Base-by-base conservation (phyloP, 2,888 invertebrate genomes). In the Acleris literana region DNA sequence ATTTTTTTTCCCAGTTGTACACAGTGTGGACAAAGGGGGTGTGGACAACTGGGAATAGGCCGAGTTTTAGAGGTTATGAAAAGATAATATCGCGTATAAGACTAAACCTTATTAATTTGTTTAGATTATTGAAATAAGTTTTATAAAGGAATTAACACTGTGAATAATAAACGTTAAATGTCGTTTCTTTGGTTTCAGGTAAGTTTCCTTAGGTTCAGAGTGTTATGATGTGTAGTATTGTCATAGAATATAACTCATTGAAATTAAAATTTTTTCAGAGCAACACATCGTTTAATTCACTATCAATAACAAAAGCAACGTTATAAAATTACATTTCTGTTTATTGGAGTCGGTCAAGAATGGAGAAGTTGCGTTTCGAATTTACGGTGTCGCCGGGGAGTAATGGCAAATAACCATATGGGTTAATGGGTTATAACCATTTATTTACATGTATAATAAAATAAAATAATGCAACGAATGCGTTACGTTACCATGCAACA, bases 401-500 rank as follows among this genome's bases (percentile, higher is more conserved):
- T 51, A 67, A 70, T 51, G 69, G 65, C 29, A 69, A 70, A 57
- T 65, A n/a, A n/a, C n/a, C n/a, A n/a, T n/a, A n/a, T 68, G 1
- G 69, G 68, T 17, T 11, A 63, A 20, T 59, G 20, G 7, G 13
- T 33, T 5, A 60, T 70, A 63, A 69, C 61, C 22, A 20, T 20
- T 20, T 69, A 2, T 20, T 68, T 56, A 65, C 69, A n/a, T 72
- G 69, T 53, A 70, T 68, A 54, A 64, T 71, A 46, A 71, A 69
- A 54, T 61, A 44, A 20, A 20, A 20, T 20, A 20, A 20, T 20
- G 2, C 20, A 20, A 20, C 20, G 20, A 20, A 20, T 20, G 61
- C 71, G 9, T 66, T 70, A 60, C 29, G 55, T 60, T 0, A 57
- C 69, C 58, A 51, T 71, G 22, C 68, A 69, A 53, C 62, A 3